Conservation (phyloP, 2,797 vertebrate genomes). For the Malacoraja senta region DNA sequence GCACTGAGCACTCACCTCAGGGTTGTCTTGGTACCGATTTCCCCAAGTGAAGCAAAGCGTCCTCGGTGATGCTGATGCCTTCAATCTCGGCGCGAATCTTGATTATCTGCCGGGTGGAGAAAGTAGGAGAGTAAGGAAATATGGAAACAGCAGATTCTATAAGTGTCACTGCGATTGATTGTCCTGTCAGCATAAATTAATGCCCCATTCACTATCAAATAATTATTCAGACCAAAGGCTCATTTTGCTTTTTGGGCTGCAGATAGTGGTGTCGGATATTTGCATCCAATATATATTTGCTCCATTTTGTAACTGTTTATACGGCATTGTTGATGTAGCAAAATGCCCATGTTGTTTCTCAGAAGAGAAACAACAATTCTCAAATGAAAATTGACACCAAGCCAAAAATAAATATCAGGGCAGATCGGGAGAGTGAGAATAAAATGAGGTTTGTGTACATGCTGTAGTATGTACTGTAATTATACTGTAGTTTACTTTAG, state of each 20-base stretch:
- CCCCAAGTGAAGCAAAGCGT: conserved; percentile 81
- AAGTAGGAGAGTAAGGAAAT: not conserved
- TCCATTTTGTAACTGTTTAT: not conserved
- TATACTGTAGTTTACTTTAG: too few relatives aligned
- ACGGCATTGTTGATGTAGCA: too few relatives aligned
- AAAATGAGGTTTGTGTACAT: too few relatives aligned
- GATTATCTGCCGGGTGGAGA: conserved; percentile 71
- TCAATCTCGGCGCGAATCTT: conserved; percentile 96
- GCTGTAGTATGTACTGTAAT: too few relatives aligned
- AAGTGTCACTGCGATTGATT: not conserved
- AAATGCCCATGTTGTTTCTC: too few relatives aligned
- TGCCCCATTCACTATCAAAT: not conserved
- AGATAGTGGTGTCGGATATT: not conserved
- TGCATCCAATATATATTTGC: not conserved
- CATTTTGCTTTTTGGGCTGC: not conserved
- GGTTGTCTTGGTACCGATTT: conserved; percentile 93
- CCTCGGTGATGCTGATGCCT: conserved; percentile 85
- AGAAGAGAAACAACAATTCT: too few relatives aligned
- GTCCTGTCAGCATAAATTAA: conserved; percentile 30
- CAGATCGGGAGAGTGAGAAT: too few relatives aligned
- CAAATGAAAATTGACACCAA: too few relatives aligned
- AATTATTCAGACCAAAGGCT: conserved; percentile 24
- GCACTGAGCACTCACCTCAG: conserved; percentile 68
- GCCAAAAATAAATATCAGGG: too few relatives aligned
- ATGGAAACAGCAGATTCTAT: not conserved